These are phyloP conservation scores for Hiodon tergisus DNA, from an alignment of 2,113 vertebrate species.

Conservation along the genomic window DNA sequence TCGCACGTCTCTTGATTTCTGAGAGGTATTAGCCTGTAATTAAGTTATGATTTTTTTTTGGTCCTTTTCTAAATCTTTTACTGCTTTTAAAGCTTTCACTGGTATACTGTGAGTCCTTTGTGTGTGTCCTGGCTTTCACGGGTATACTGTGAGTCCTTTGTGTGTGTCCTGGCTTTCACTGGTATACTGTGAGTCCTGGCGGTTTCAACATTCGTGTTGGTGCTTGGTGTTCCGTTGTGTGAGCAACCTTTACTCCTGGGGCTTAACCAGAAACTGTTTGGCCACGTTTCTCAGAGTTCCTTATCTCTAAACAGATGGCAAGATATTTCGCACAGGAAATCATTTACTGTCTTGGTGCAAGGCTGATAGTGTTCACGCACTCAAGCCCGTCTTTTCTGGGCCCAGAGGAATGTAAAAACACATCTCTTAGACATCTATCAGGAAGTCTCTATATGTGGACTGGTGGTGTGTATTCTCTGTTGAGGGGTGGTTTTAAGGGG, in stretches of 20 bases:
- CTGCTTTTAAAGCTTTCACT: no score
- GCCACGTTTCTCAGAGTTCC: slow-evolving; percentile 29
- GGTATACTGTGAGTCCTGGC: no score
- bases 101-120: no score
- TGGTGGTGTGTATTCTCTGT: not conserved
- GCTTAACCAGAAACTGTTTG: not conserved
- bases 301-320: slow-evolving; percentile 48
- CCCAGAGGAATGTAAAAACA: slow-evolving; percentile 32
- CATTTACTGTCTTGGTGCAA: slow-evolving; percentile 37
- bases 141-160: no score
- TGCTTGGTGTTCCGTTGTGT: no score
- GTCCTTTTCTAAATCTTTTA: no score
- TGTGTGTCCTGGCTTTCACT: no score
- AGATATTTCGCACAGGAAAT: slow-evolving; percentile 31
- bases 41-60: no score
- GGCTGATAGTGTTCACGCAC: slow-evolving; percentile 50
- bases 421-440: not conserved
- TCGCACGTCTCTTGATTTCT: no score
- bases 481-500: not conserved
- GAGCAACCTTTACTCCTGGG: not conserved
- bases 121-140: no score
- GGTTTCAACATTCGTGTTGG: not conserved
- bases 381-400: slow-evolving; percentile 14
- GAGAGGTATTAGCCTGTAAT: no score
- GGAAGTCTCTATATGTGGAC: not conserved